Conservation (phyloP, 2,888 invertebrate species). For the Megalurothrips usitatus region DNA sequence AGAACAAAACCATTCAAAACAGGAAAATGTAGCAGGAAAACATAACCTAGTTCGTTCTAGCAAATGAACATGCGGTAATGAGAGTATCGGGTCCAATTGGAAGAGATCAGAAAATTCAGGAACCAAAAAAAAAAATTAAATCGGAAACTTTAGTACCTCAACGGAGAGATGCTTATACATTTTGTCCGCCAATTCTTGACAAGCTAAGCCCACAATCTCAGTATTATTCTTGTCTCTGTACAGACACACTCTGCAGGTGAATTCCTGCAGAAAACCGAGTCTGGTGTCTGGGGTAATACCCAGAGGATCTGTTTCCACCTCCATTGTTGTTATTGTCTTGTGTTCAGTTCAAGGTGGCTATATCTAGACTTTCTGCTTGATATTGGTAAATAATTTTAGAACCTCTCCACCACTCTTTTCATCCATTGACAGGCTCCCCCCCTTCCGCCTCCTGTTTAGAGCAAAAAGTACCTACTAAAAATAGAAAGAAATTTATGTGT, state of each 20-base stretch:
- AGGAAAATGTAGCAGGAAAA: neutral
- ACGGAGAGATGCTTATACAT: neutral
- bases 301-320: too few relatives aligned
- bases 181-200: neutral
- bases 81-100: neutral
- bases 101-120: neutral
- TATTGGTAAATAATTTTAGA: neutral
- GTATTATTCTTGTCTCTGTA: neutral
- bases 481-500: too few relatives aligned
- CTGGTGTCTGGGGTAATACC: too few relatives aligned
- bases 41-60: neutral
- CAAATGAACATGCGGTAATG: too few relatives aligned
- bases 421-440: too few relatives aligned
- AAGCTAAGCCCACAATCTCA: neutral
- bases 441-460: too few relatives aligned
- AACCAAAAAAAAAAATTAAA: neutral
- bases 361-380: too few relatives aligned
- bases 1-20: neutral
- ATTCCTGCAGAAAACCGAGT: neutral
- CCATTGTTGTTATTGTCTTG: neutral
- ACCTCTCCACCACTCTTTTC: neutral
- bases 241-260: neutral
- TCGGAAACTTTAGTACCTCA: neutral
- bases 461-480: too few relatives aligned
- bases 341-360: neutral